Base-by-base conservation (phyloP, 1,140 invertebrate genomes). In the Eufriesea mexicana region DNA sequence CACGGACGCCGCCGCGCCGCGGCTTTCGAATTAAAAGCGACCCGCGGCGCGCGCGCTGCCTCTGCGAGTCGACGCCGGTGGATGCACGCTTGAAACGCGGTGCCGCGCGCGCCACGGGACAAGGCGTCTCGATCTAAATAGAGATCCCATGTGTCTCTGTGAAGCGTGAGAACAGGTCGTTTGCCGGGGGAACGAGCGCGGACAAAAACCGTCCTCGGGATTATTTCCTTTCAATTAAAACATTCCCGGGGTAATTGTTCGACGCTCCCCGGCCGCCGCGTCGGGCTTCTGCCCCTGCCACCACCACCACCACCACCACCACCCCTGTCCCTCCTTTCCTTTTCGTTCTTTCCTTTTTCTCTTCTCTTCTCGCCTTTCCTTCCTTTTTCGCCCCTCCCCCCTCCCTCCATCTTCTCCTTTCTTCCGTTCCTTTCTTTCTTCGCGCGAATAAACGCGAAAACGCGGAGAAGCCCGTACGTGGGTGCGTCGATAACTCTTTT, bases 161-260 rank as follows among this genome's bases (percentile, higher is more conserved):
- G 47, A 18, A 66, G 57, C 72, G 79, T 49, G 79, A 64, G 79
- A 81, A 74, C 70, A n/a, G 45, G 47, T 35, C 49, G 76, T 47
- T 20, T 20, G 55, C 25, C 35, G 47, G 25, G 20, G 47, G 4
- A 23, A 14, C 51, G 25, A 35, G 28, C 49, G 49, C 35, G 71
- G 49, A 55, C 72, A 75, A 81, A 81, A 64, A 64, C 49, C 49
- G 35, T 55, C 61, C 61, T 2, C 49, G 20, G 47, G 71, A 75
- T 81, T 81, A 75, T 81, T 75, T 66, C 61, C 49, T 75, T 75
- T 75, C 79, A 66, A 55, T 81, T 75, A 28, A 66, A 75, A 67
- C 61, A 18, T 66, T 75, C 61, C 61, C 59, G 42, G 14, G 79
- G 45, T 73, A 75, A 75, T 81, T 75, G 71, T 74, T 49, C 47